phyloP scores from a whole-genome alignment of 2,113 vertebrate species.

The Pagrus major region DNA sequence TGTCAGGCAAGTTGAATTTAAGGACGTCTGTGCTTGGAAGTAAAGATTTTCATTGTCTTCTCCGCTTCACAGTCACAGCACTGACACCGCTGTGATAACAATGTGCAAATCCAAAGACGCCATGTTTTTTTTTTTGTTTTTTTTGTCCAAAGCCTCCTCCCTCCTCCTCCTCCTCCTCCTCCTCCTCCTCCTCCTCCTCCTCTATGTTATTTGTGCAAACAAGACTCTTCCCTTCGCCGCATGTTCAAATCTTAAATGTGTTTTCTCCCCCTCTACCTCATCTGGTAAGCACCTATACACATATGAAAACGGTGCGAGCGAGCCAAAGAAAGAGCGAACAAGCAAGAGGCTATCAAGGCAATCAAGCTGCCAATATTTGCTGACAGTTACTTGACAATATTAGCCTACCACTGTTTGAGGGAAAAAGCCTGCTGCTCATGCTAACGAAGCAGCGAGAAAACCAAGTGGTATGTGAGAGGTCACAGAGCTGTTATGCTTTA shows the following conservation, averaged over 20 bases:
- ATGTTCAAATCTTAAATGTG: constrained; percentile 18
- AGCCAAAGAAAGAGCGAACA: constrained; percentile 14
- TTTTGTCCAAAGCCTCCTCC: constrained; percentile 1
- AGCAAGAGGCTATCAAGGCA: constrained; percentile 37
- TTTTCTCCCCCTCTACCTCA: constrained; percentile 1
- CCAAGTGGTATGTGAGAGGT: constrained; percentile 31
- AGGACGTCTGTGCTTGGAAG: constrained; percentile 7
- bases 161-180: neutral
- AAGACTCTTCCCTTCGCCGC: constrained; percentile 30
- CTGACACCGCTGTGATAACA: constrained; percentile 33
- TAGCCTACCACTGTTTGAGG: constrained; percentile 28
- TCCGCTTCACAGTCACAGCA: constrained; percentile 31
- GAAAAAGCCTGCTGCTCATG: constrained; percentile 40
- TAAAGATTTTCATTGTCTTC: constrained; percentile 41
- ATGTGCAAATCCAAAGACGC: constrained; percentile 42
- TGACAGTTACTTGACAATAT: constrained; percentile 52
- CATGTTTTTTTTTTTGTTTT: neutral
- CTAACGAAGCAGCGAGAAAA: constrained; percentile 24
- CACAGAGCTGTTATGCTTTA: constrained; percentile 11
- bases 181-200: neutral
- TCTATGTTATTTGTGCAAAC: constrained; percentile 42
- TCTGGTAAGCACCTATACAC: constrained; percentile 24
- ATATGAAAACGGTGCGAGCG: constrained; percentile 9
- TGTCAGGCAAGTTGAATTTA: constrained; percentile 44
- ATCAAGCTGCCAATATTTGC: constrained; percentile 61